Conservation (phyloP, 2,888 invertebrate species). For the Pheosia tremula region DNA sequence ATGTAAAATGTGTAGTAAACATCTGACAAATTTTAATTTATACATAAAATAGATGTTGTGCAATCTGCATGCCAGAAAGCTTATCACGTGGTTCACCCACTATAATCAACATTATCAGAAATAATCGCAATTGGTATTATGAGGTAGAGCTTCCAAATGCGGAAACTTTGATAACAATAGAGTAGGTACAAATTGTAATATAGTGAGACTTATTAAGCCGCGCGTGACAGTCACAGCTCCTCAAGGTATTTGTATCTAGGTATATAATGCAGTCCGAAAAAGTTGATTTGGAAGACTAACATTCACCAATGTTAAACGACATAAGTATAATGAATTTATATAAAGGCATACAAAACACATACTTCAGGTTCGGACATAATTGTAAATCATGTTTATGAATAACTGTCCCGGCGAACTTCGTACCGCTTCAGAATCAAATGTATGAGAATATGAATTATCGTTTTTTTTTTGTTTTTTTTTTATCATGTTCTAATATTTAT, state of each 20-base stretch:
- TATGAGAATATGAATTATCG: no score
- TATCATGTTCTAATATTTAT: no score
- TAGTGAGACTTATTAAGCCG: neutral
- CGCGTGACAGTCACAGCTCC: neutral
- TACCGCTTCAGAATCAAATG: no score
- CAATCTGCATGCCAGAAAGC: neutral
- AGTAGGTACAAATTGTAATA: neutral
- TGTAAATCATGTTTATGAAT: slow-evolving; percentile 14
- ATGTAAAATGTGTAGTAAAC: neutral
- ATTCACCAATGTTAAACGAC: slow-evolving; percentile 29
- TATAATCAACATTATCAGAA: neutral
- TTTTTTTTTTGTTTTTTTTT: no score
- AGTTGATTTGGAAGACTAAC: slow-evolving; percentile 47
- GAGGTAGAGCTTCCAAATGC: slow-evolving; percentile 1
- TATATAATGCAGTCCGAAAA: slow-evolving; percentile 14
- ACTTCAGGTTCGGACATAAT: slow-evolving; percentile 19
- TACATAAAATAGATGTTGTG: neutral
- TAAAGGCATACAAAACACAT: slow-evolving; percentile 27
- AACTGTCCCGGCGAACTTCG: no score
- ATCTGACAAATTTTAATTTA: no score
- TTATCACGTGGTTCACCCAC: neutral
- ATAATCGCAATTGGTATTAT: neutral
- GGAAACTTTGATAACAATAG: neutral
- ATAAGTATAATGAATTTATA: slow-evolving; percentile 21
- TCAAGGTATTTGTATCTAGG: neutral